Evolutionary conservation across 2,888 invertebrate genomes (phyloP).

Genomic region (Polydrusus cervinus): DNA sequence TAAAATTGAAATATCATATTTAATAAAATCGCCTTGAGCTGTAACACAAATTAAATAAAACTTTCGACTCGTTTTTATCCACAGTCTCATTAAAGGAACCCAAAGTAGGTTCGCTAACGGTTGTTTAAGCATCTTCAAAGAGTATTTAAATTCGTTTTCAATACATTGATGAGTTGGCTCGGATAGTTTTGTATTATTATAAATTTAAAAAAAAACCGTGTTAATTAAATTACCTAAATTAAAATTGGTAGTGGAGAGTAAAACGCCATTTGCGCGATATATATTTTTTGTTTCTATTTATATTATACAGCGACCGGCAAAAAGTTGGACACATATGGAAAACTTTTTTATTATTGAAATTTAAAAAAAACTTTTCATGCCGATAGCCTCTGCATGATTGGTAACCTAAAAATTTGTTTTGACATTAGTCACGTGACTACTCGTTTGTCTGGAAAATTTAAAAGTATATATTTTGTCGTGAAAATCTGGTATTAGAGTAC

Average conservation of each 20-base stretch:
- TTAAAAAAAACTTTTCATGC: no score
- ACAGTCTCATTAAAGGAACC: not conserved
- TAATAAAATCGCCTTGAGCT: conserved; percentile 26
- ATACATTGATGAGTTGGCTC: not conserved
- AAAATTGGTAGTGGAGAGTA: not conserved
- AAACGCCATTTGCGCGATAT: not conserved
- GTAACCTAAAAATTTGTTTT: no score
- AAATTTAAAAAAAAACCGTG: not conserved
- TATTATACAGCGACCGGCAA: no score
- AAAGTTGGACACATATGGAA: no score
- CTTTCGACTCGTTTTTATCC: conserved; percentile 19
- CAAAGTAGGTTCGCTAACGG: conserved; percentile 24
- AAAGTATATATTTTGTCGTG: no score
- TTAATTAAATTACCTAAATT: not conserved
- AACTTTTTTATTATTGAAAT: no score
- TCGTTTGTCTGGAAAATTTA: no score
- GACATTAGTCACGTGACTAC: no score
- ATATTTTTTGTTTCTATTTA: no score
- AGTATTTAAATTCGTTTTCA: conserved; percentile 20
- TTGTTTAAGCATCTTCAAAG: conserved; percentile 16
- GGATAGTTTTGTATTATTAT: not conserved
- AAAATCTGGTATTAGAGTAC: no score
- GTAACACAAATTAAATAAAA: conserved; percentile 22
- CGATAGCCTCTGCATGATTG: no score
- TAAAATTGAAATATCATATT: conserved; percentile 4